These are phyloP conservation scores for Onthophagus sagittarius DNA, from an alignment of 2,888 invertebrate genomes.

Conservation along the genomic window DNA sequence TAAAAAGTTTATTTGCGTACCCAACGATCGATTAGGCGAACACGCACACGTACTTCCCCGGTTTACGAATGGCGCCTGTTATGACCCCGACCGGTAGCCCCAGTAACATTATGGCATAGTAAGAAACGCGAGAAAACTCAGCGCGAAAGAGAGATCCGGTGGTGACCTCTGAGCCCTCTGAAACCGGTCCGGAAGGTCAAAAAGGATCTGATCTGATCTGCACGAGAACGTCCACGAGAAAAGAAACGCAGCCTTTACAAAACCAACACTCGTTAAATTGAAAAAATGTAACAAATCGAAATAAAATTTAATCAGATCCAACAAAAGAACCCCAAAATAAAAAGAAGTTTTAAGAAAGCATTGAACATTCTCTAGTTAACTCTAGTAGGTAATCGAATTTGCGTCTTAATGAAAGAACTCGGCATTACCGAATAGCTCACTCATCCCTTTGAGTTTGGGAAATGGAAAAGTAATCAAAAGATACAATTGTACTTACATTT, in stretches of 20 bases:
- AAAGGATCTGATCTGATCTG: conserved; percentile 23
- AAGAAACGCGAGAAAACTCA: conserved; percentile 24
- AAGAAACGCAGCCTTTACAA: neutral
- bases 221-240: conserved; percentile 15
- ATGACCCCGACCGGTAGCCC: neutral
- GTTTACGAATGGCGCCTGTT: neutral
- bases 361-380: neutral
- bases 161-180: conserved; percentile 27
- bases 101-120: conserved; percentile 12
- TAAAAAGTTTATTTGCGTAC: neutral
- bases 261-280: neutral
- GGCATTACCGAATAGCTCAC: too few relatives aligned
- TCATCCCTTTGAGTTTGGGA: too few relatives aligned
- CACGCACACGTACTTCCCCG: neutral
- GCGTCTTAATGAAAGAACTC: neutral
- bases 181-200: conserved; percentile 39
- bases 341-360: neutral
- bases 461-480: too few relatives aligned
- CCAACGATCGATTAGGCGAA: neutral
- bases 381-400: neutral
- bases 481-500: too few relatives aligned
- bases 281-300: neutral
- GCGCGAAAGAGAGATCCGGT: conserved; percentile 26
- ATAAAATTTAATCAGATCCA: neutral
- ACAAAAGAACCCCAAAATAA: neutral